Conservation (phyloP, 2,113 vertebrate genomes). For the Cryptomyrus ogoouensis region DNA sequence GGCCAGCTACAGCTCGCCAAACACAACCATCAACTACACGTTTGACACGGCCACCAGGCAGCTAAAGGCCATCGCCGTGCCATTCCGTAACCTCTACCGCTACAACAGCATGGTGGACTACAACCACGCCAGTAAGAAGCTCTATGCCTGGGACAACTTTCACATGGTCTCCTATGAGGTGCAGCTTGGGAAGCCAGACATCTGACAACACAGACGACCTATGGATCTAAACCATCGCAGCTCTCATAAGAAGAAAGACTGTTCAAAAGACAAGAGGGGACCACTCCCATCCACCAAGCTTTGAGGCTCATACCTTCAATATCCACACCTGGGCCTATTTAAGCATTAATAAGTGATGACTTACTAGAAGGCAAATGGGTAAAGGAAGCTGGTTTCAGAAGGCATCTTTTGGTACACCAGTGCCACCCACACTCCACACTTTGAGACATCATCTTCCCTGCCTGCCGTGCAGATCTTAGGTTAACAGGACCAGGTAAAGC, state of each 20-base stretch:
- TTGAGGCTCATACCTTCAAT: background rate
- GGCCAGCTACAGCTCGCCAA: conserved; percentile 71
- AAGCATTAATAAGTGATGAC: background rate
- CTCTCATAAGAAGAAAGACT: background rate
- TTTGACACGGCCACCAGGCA: conserved; percentile 64
- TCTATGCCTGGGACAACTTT: conserved; percentile 89
- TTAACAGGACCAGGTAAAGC: background rate
- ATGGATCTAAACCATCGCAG: background rate
- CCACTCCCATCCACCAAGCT: background rate
- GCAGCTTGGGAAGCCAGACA: conserved; percentile 50
- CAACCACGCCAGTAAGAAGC: conserved; percentile 73
- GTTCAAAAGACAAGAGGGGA: background rate
- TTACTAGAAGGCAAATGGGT: background rate
- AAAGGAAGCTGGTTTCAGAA: background rate
- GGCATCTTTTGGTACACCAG: background rate
- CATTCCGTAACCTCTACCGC: conserved; percentile 74
- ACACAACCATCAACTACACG: conserved; percentile 73
- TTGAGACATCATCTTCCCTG: background rate
- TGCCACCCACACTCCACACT: background rate
- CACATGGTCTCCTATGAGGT: conserved; percentile 86
- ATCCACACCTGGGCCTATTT: background rate
- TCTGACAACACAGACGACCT: background rate
- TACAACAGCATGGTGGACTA: conserved; percentile 95
- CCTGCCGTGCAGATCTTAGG: background rate
- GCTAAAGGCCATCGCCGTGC: conserved; percentile 65